Evolutionary conservation across 2,113 vertebrate genomes (phyloP).

Genomic region (Stigmatopora nigra): DNA sequence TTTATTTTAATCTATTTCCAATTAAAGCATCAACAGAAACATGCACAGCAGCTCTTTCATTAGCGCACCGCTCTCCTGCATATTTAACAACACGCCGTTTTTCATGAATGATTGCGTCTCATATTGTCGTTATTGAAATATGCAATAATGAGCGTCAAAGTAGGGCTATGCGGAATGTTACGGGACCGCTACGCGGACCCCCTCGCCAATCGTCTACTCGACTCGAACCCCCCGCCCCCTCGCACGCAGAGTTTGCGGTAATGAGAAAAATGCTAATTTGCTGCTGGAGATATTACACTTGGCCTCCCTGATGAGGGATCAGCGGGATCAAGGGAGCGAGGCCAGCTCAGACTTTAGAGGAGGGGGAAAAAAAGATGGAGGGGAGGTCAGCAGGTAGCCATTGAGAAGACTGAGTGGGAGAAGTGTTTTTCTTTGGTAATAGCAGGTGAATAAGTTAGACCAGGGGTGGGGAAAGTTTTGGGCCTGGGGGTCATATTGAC

Average conservation of each 20-base stretch:
- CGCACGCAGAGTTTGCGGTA: slow-evolving; percentile 42
- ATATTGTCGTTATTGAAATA: not conserved
- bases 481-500: no score
- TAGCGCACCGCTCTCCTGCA: not conserved
- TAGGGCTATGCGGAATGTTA: not conserved
- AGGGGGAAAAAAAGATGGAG: slow-evolving; percentile 24
- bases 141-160: not conserved
- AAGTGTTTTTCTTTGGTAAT: not conserved
- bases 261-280: slow-evolving; percentile 73
- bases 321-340: slow-evolving; percentile 54
- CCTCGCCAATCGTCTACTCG: not conserved
- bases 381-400: slow-evolving; percentile 11
- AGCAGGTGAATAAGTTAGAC: no score
- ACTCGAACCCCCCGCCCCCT: not conserved
- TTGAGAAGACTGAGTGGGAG: slow-evolving; percentile 7
- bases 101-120: slow-evolving; percentile 2
- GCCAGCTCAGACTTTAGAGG: slow-evolving; percentile 42
- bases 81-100: not conserved
- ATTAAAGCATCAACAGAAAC: not conserved
- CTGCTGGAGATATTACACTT: slow-evolving; percentile 53
- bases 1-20: slow-evolving; percentile 1
- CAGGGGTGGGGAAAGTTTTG: no score
- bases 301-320: slow-evolving; percentile 63
- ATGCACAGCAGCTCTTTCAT: slow-evolving; percentile 4
- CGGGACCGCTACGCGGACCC: not conserved